Evolutionary conservation across 2,888 invertebrate species (phyloP).

Genomic region (Ischnura elegans): DNA sequence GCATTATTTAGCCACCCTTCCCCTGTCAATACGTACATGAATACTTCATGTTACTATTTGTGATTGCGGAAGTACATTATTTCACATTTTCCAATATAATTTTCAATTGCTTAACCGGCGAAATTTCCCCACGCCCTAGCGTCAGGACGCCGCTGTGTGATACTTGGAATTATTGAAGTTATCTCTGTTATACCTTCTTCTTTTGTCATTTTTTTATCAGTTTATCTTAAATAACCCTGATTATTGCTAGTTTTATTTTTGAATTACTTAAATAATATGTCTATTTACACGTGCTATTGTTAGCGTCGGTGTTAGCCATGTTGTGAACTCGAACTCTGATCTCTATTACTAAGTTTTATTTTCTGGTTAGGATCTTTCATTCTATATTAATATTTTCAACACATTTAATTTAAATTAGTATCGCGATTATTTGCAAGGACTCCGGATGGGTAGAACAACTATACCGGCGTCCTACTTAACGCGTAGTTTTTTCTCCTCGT

Average conservation of each 20-base stretch:
- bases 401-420: too few relatives aligned
- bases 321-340: neutral
- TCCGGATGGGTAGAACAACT: too few relatives aligned
- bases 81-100: neutral
- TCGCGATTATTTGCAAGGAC: too few relatives aligned
- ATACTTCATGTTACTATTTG: neutral
- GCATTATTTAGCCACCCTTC: neutral
- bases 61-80: neutral
- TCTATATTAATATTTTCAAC: too few relatives aligned
- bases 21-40: neutral
- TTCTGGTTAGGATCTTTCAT: too few relatives aligned
- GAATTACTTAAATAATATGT: neutral
- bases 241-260: neutral
- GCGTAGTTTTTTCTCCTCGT: too few relatives aligned
- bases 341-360: too few relatives aligned
- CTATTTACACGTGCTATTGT: constrained; percentile 30
- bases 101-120: neutral
- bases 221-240: too few relatives aligned
- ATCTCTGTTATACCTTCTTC: neutral
- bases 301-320: constrained; percentile 33
- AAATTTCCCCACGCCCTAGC: neutral
- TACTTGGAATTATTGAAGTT: neutral
- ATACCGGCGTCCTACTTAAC: neutral
- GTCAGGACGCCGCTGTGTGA: neutral
- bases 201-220: neutral